These are phyloP conservation scores for Capreolus pygargus DNA, from an alignment of 2,113 vertebrate genomes.

Conservation along the genomic window DNA sequence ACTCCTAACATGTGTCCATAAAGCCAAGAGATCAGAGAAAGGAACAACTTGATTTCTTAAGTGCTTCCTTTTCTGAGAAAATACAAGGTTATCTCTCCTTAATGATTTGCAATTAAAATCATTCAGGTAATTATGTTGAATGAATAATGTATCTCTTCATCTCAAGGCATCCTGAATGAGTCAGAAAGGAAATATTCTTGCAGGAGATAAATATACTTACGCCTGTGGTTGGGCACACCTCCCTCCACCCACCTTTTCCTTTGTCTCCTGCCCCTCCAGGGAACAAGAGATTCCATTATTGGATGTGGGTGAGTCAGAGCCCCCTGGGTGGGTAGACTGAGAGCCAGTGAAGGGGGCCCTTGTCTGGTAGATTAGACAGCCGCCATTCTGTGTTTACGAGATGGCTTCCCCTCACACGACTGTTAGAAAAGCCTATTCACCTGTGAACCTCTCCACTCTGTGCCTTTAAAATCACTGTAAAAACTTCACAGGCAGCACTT, in stretches of 20 bases:
- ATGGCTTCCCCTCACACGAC: background rate
- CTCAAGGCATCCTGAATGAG: conserved; percentile 17
- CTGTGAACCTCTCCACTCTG: background rate
- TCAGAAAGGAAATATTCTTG: conserved; percentile 20
- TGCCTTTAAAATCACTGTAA: background rate
- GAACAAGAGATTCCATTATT: background rate
- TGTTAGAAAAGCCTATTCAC: background rate
- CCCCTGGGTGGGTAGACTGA: background rate
- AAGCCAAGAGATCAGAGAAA: conserved; percentile 42
- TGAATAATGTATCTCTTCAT: conserved; percentile 35
- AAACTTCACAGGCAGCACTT: background rate
- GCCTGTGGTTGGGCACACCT: background rate
- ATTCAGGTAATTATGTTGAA: conserved; percentile 53
- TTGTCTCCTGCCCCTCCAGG: background rate
- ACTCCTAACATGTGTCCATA: background rate
- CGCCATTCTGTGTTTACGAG: background rate
- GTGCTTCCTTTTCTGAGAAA: conserved; percentile 52
- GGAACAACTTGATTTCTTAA: background rate
- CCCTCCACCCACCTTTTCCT: background rate
- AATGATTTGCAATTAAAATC: conserved; percentile 59
- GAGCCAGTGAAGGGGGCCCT: background rate
- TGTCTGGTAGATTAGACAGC: background rate
- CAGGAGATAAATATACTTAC: background rate
- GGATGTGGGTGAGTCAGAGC: background rate
- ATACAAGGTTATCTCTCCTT: conserved; percentile 5